Conservation (phyloP, 2,113 vertebrate species). For the Anoura caudifer region DNA sequence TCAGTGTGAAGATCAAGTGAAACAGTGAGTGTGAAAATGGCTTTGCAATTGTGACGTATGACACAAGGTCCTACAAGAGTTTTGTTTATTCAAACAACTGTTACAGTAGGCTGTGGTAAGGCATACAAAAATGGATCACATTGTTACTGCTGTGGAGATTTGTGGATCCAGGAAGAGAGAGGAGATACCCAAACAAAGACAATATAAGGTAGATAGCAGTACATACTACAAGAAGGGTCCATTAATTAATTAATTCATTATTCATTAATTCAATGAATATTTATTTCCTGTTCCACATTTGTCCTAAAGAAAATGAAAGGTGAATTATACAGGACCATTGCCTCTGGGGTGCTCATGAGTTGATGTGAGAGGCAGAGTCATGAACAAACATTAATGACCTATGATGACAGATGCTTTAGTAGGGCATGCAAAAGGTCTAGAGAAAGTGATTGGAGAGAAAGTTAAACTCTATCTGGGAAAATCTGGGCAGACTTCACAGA, state of each 20-base stretch:
- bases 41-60: not conserved
- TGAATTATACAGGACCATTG: not conserved
- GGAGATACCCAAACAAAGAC: not conserved
- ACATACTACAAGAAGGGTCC: not conserved
- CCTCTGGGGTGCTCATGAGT: not conserved
- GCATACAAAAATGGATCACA: not conserved
- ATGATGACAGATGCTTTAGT: not conserved
- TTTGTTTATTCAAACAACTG: constrained; percentile 7
- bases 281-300: not conserved
- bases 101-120: not conserved
- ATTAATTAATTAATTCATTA: not conserved
- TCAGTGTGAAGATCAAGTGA: not conserved
- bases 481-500: not conserved
- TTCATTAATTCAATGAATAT: not conserved
- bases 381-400: not conserved
- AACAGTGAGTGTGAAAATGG: not conserved
- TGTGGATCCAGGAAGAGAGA: not conserved
- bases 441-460: not conserved
- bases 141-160: not conserved
- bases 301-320: not conserved
- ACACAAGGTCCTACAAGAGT: not conserved
- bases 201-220: not conserved
- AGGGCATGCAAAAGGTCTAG: not conserved
- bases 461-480: not conserved
- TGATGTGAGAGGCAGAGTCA: not conserved